Base-by-base conservation (phyloP, 2,888 invertebrate genomes). In the Euspilapteryx auroguttella region DNA sequence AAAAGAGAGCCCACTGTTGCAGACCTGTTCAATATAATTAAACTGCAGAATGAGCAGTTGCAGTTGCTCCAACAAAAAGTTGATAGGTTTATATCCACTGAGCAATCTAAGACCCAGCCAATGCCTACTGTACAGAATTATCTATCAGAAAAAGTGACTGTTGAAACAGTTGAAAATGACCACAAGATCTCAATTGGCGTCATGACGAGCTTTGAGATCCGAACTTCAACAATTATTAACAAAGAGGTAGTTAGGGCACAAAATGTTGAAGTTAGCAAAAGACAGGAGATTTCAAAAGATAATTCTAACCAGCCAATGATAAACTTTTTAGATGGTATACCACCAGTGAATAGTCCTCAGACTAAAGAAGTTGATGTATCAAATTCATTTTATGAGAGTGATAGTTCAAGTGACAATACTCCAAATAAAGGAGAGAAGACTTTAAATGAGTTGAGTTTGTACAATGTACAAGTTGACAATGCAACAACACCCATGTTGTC, bases 201-300 rank as follows among this genome's bases (percentile, higher is more conserved):
- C 2, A 86, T 85, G 81, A 85, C 85, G 2, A 85, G 85, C 51
- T 84, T 85, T 52, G 85, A 86, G 59, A 79, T 75, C 0, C 44
- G 62, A 25, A 76, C 73, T 14, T 73, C 76, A 9, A 76, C 71
- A 14, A 52, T 73, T 9, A 64, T 71, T 4, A 75, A 75, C 34
- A 65, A 68, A 39, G 71, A 69, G 21, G 24, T 31, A 33, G 39
- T 61, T 21, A 36, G 64, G 3, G 62, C 55, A 35, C 49, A 62
- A 37, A 49, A 40, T 4, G 46, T 39, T 41, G 54, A 56, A 14
- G 69, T 51, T 44, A n/a, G n/a, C n/a, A n/a, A n/a, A n/a, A n/a
- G n/a, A n/a, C n/a, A n/a, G n/a, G n/a, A n/a, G n/a, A n/a, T n/a
- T n/a, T n/a, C n/a, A n/a, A n/a, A n/a, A n/a, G n/a, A n/a, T n/a